phyloP scores from a whole-genome alignment of 2,113 vertebrate species.

The Centropus bengalensis region DNA sequence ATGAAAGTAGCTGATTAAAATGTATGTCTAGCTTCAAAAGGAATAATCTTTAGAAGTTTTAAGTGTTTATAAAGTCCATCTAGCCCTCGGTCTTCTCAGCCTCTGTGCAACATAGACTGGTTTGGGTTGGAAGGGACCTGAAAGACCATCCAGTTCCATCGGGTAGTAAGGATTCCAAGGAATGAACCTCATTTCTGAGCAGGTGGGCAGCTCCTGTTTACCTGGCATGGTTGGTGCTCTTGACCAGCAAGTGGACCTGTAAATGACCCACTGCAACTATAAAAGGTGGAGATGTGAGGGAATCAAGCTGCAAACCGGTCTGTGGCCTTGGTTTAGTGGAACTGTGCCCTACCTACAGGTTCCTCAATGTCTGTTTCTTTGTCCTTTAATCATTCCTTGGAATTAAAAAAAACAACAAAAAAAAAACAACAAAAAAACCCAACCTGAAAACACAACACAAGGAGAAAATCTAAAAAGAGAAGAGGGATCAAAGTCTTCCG shows the following conservation, averaged over 20 bases:
- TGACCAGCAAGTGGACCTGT: neutral
- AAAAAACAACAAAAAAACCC: neutral
- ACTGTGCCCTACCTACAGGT: neutral
- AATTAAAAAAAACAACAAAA: neutral
- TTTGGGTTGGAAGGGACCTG: too few relatives aligned
- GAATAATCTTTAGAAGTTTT: conserved; percentile 71
- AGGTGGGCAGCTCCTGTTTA: neutral
- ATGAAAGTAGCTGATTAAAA: conserved; percentile 90
- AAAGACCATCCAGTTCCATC: neutral
- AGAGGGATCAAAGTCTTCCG: neutral
- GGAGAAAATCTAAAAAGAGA: neutral
- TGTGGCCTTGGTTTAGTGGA: neutral
- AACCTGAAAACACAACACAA: neutral
- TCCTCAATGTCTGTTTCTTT: neutral
- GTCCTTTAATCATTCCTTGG: neutral
- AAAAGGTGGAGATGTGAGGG: neutral
- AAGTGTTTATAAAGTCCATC: conserved; percentile 69
- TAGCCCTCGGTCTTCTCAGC: neutral
- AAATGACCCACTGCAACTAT: neutral
- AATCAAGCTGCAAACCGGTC: neutral
- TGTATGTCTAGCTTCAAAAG: conserved; percentile 87
- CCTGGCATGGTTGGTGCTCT: neutral
- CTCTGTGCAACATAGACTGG: neutral
- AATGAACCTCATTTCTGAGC: neutral
- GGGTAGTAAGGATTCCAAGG: neutral